Evolutionary conservation across 2,888 invertebrate species (phyloP), one percentile per base, ranked within the genome.

Genomic region (Sepiola atlantica): DNA sequence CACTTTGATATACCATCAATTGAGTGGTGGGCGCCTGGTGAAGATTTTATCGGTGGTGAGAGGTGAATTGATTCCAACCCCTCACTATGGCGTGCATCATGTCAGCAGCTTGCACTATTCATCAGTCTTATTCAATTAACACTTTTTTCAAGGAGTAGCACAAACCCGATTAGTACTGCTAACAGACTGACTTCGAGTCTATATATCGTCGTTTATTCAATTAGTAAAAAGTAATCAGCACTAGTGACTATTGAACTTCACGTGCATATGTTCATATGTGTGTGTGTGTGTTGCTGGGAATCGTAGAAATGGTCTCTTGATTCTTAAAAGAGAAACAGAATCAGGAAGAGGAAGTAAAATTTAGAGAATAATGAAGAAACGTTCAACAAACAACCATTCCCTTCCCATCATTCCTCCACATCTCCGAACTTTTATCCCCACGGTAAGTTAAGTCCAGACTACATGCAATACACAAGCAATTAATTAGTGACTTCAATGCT

Each of bases 51-150:
- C 77, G 16, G 77, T 3, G 2, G 14, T 2, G n/a, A 45, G 45
- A 4, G n/a, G 77, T 32, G n/a, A 45, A 77, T 77, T 77, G n/a
- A 77, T 77, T 14, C 77, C 21, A n/a, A n/a, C n/a, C 3, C 12
- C 77, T 2, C n/a, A 32, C 16, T n/a, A n/a, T 18, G n/a, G n/a
- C 16, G n/a, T 77, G 77, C n/a, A 77, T n/a, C 77, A n/a, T 77
- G 77, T n/a, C 77, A 77, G 77, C n/a, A n/a, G 77, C n/a, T 77
- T 77, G n/a, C n/a, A 77, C 77, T 77, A 77, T 77, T 77, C 77
- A 77, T 77, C 32, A n/a, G 16, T n/a, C 77, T 77, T 77, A 77
- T 77, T 77, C n/a, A 77, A 77, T 77, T 77, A 77, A n/a, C 77
- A 77, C 77, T 77, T 77, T 77, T 77, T 77, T 32, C 32, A 77